Evolutionary conservation across 2,888 invertebrate species (phyloP), one percentile per base, ranked within the genome.

Genomic region (Drosophila conformis): DNA sequence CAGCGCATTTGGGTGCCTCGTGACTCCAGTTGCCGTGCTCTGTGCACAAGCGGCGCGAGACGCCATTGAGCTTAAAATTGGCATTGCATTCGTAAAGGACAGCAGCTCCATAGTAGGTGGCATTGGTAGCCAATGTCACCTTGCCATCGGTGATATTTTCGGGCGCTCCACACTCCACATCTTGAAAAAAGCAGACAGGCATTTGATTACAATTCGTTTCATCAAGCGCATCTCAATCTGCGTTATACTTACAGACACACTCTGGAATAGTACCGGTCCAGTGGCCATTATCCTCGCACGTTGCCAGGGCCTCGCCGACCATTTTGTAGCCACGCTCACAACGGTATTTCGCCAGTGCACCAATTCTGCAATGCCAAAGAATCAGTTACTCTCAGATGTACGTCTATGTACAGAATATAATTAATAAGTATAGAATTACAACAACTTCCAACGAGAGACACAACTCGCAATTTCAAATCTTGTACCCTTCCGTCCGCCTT

Each of bases 1-100:
- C 97, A 95, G 95, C 95, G 91, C 98, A 98, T n/a, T 93, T 91
- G 0, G 98, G 98, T 0, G 96, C 93, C 69, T 96, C 97, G 25
- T 97, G 96, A 88, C 97, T 97, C 98, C 98, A 98, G 0, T 97
- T 97, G 58, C 96, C 97, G 90, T 98, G 96, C 90, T 98, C 98
- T 62, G 97, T 95, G 90, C 98, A 98, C 60, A 97, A 93, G 69
- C 98, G 94, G 61, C 98, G 94, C 4, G 97, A 96, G 4, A 97
- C 96, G 0, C 98, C 98, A 79, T 96, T 96, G 15, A 98, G 93
- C 90, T 96, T 96, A 93, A 95, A 98, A 90, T 97, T 96, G 4
- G 95, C 94, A 67, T 96, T 95, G 90, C 98, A 98, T 82, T 97
- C 96, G 91, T 98, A 98, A 10, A 97, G 94, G 0, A 95, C 97